Percentiles rank a stretch among this genome's conserved stretches.
These are phyloP conservation scores for Eciton burchellii DNA, from an alignment of 1,140 invertebrate species.

Conservation along the genomic window DNA sequence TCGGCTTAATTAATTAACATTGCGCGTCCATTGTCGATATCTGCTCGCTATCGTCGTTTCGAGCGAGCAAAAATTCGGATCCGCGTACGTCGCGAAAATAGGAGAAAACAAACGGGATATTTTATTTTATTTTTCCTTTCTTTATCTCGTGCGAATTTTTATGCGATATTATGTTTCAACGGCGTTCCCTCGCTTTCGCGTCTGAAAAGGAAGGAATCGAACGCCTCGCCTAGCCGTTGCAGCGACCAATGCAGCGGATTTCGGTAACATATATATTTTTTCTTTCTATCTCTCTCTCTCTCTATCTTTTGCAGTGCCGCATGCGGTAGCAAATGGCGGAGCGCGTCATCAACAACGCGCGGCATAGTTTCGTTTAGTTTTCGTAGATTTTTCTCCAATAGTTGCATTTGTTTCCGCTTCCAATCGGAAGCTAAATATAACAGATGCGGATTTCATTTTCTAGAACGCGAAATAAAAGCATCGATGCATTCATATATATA, in stretches of 20 bases:
- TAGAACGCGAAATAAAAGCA: slow-evolving; percentile 42
- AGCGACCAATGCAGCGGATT: slow-evolving; percentile 43
- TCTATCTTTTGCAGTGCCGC: slow-evolving; percentile 52
- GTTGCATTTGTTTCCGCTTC: slow-evolving; percentile 39
- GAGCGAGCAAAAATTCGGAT: slow-evolving; percentile 13
- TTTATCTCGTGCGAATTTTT: slow-evolving; percentile 42
- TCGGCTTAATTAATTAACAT: slow-evolving; percentile 27
- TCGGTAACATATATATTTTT: slow-evolving; percentile 46
- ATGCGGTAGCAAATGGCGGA: slow-evolving; percentile 32
- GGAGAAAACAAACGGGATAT: slow-evolving; percentile 40
- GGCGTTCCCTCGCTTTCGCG: slow-evolving; percentile 29
- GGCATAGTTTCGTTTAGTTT: slow-evolving; percentile 50
- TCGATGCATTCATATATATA: too few relatives aligned
- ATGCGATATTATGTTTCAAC: slow-evolving; percentile 52
- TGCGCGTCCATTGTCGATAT: background rate
- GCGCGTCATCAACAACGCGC: slow-evolving; percentile 43
- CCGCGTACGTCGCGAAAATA: background rate
- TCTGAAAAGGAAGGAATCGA: slow-evolving; percentile 49
- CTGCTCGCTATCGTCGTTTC: background rate
- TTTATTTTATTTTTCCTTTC: slow-evolving; percentile 45
- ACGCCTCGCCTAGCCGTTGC: slow-evolving; percentile 29
- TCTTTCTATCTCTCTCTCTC: too few relatives aligned
- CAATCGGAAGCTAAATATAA: slow-evolving; percentile 50
- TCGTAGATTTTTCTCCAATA: slow-evolving; percentile 13
- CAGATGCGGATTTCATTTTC: slow-evolving; percentile 41